Evolutionary conservation across 2,797 vertebrate species (phyloP), one percentile per base, ranked within the genome.

Genomic region (Sebastes wilsoni): DNA sequence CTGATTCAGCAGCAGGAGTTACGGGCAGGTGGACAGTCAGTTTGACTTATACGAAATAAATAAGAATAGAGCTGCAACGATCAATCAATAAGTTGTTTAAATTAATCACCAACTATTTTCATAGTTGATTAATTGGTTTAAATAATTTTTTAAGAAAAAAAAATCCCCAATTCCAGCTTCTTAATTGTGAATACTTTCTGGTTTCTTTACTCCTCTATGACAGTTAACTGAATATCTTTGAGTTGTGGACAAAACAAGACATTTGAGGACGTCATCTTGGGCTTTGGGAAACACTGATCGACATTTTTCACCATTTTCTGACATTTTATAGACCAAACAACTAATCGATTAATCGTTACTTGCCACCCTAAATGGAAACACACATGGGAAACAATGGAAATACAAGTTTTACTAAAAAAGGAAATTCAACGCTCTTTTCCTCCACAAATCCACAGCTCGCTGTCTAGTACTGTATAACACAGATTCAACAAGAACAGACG

Each of bases 401-500:
- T 14, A 55, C 30, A 64, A 18, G 36, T 70, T 75, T 79, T 16
- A 11, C 32, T 20, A 68, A 74, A 25, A 30, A 62, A 38, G 71
- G 54, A 65, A 52, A 64, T 52, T 73, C 60, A 25, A 32, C 56
- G 2, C 25, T 54, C 3, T 52, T 61, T 30, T 56, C 66, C 30
- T 16, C 13, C 20, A 66, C 59, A n/a, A 28, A 64, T 27, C 65
- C 25, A 34, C 55, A n/a, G 64, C 65, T 69, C 22, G 42, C 61
- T 1, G 34, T 76, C 60, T 42, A 2, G 28, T 82, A 42, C 71
- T 46, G 66, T 30, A 58, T 52, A 74, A 58, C 68, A 78, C 11
- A 25, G 38, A 79, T 77, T 75, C 32, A 70, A 77, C 38, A 66
- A 42, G 64, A 64, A 69, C 56, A 75, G 66, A 65, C n/a, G 61